A percentile compares a stretch with the other conserved stretches of the same genome.
These are phyloP conservation scores for Poeciliopsis turneri DNA, from an alignment of 2,797 vertebrate species.

Conservation along the genomic window DNA sequence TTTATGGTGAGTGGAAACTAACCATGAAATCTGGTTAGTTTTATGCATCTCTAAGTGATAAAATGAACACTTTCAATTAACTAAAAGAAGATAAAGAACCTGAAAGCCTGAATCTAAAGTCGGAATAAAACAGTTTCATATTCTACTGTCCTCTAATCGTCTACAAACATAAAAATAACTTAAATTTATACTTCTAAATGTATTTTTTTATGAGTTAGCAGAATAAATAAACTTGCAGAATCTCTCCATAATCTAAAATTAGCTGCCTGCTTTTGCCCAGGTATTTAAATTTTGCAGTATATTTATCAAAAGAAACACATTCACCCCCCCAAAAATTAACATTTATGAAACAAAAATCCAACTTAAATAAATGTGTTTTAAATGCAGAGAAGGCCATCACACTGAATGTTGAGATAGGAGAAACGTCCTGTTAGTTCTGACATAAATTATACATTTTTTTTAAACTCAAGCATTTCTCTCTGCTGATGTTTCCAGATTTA, in stretches of 20 bases:
- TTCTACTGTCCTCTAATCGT: neutral
- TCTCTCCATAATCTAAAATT: neutral
- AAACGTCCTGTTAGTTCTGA: neutral
- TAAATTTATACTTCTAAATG: too few species aligned
- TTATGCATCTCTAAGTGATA: neutral
- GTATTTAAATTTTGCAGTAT: neutral
- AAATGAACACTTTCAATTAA: neutral
- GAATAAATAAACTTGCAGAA: neutral
- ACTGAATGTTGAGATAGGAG: neutral
- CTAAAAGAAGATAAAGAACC: neutral
- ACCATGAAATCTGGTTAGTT: too few species aligned
- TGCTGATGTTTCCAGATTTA: neutral
- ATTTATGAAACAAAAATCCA: neutral
- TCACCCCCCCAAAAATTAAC: neutral
- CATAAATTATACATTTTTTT: neutral
- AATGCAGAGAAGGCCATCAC: neutral
- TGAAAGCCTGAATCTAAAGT: neutral
- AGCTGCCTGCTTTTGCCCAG: neutral
- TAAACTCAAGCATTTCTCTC: neutral
- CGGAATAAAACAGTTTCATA: neutral
- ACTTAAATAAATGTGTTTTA: neutral
- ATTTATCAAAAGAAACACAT: neutral
- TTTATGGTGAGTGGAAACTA: too few species aligned
- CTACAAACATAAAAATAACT: neutral
- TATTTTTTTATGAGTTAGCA: neutral